Base-by-base conservation (phyloP, 1,140 invertebrate genomes). In the Proctacanthus coquilletti region DNA sequence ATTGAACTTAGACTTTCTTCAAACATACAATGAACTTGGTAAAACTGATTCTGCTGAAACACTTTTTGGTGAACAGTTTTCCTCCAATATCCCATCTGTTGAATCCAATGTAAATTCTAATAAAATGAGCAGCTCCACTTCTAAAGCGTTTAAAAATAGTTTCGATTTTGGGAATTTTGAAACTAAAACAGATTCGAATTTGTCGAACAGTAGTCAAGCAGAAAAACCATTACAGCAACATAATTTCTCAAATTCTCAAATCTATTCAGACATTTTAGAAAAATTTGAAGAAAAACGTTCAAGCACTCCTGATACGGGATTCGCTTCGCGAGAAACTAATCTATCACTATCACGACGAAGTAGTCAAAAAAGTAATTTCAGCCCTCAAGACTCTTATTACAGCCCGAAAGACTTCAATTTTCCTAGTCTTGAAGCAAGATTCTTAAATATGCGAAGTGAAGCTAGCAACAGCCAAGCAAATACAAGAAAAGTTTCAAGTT, bases 1-100 rank as follows among this genome's bases (percentile, higher is more conserved):
- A 1, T 42, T 60, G 2, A 60, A 60, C 36, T 36, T 60, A n/a
- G 57, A 60, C 35, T 60, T 60, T 41, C 52, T 60, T 48, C 55
- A 60, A 38, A 58, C 56, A 4, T 60, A 58, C 42, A 60, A 51
- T 14, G 56, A 60, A 34, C 36, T 60, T 40, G 56, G 58, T 40
- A 60, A 60, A 42, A 60, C 52, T 36, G 57, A 60, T 42, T 60
- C 57, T 4, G 59, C 56, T 35, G 57, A 60, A 18, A 60, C 57
- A 6, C 45, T 60, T 4, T 40, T 60, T 10, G 56, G 57, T 10
- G 55, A 58, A 34, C 52, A 58, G 39, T 39, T 58, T 42, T 45
- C 52, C 3, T 50, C 47, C 38, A 38, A 54, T 13, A 33, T 52
- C 10, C 48, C 52, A 10, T 51, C 50, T 5, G 20, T 57, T 23